phyloP scores from a whole-genome alignment of 1,140 invertebrate species.

The Drosophila oshimai region DNA sequence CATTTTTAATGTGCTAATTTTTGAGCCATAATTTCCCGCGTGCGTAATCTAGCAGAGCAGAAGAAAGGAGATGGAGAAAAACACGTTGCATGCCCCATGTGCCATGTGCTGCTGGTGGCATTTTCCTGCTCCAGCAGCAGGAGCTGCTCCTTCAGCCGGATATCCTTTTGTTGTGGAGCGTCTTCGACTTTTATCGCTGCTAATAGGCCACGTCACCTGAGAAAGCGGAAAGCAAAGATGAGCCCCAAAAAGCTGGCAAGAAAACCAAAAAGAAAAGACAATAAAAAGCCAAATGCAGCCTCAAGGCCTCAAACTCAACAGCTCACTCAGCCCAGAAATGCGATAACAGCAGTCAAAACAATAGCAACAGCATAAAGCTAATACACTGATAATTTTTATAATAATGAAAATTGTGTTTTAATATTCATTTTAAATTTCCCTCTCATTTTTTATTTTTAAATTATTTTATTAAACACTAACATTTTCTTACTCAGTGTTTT shows the following conservation, averaged over 20 bases:
- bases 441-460: too few species aligned
- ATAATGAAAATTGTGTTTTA: too few species aligned
- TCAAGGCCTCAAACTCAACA: slow-evolving; percentile 13
- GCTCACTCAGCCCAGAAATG: slow-evolving; percentile 9
- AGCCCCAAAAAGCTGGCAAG: slow-evolving; percentile 23
- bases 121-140: slow-evolving; percentile 45
- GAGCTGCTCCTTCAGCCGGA: slow-evolving; percentile 47
- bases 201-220: slow-evolving; percentile 53
- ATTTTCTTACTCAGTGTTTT: too few species aligned
- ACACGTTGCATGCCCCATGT: slow-evolving; percentile 32
- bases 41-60: slow-evolving; percentile 53
- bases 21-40: slow-evolving; percentile 51
- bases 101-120: slow-evolving; percentile 24
- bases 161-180: slow-evolving; percentile 72
- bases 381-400: background rate
- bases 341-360: slow-evolving; percentile 22
- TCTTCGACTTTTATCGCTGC: slow-evolving; percentile 73
- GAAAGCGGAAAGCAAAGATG: slow-evolving; percentile 46
- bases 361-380: slow-evolving; percentile 5
- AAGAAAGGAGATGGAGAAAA: background rate
- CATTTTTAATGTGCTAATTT: slow-evolving; percentile 73
- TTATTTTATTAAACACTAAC: too few species aligned
- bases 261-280: slow-evolving; percentile 4
- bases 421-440: too few species aligned
- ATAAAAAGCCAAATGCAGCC: slow-evolving; percentile 30